These are phyloP conservation scores for Nothocercus nigrocapillus DNA, from an alignment of 2,113 vertebrate genomes.

Conservation along the genomic window DNA sequence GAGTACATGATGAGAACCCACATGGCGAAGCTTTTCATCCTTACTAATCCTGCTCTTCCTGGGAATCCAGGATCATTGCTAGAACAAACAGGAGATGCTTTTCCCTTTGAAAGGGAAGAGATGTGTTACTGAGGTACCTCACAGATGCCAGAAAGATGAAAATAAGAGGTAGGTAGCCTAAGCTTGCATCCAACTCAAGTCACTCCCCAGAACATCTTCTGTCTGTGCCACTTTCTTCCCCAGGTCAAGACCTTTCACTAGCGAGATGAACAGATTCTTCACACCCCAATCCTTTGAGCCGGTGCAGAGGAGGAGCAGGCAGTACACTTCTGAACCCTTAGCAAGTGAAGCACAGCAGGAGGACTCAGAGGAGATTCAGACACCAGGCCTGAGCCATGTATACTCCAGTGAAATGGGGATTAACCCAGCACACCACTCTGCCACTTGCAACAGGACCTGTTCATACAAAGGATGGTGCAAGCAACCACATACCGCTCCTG, in stretches of 20 bases:
- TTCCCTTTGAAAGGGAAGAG: background rate
- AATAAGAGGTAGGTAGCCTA: background rate
- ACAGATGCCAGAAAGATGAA: background rate
- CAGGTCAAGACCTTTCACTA: background rate
- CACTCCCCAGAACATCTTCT: background rate
- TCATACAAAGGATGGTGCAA: background rate
- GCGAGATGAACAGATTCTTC: background rate
- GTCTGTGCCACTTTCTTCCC: rapidly evolving
- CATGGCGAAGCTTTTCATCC: background rate
- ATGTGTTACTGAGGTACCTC: rapidly evolving
- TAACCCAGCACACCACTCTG: background rate
- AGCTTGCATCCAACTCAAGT: background rate
- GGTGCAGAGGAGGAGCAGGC: rapidly evolving
- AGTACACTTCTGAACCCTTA: background rate
- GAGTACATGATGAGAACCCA: rapidly evolving
- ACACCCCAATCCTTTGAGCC: rapidly evolving
- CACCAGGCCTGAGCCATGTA: background rate
- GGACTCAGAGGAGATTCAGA: background rate
- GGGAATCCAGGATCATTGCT: background rate
- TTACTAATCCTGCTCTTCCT: background rate
- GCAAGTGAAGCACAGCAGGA: background rate
- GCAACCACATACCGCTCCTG: no score
- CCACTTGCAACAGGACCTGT: rapidly evolving
- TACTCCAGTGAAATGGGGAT: rapidly evolving
- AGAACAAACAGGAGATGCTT: background rate